Conservation (phyloP, 2,113 vertebrate species). For the Rhadina sibilatrix region DNA sequence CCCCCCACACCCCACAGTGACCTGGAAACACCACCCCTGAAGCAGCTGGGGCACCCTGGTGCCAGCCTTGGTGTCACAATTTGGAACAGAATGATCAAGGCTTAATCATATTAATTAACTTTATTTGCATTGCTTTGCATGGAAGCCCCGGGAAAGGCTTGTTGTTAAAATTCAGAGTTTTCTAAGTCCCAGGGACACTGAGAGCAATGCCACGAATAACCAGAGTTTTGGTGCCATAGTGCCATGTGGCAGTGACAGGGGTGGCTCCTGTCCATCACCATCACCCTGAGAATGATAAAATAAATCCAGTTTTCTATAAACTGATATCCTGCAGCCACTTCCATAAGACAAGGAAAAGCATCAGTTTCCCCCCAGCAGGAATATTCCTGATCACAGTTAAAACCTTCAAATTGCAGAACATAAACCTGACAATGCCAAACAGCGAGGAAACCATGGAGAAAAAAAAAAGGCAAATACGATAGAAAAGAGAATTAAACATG, state of each 20-base stretch:
- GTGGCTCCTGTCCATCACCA: background rate
- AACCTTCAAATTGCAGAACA: background rate
- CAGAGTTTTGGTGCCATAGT: background rate
- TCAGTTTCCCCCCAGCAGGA: background rate
- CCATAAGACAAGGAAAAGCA: background rate
- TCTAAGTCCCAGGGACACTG: background rate
- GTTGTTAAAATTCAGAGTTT: background rate
- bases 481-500: background rate
- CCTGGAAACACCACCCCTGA: background rate
- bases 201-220: background rate
- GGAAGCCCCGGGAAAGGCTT: background rate
- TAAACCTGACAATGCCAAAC: background rate
- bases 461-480: background rate
- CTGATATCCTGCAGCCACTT: background rate
- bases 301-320: background rate
- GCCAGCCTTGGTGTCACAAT: background rate
- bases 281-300: background rate
- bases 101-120: background rate
- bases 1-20: accelerated
- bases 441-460: background rate
- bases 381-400: background rate
- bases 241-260: background rate
- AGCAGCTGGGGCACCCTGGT: background rate
- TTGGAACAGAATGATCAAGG: background rate
- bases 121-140: background rate